Percentiles rank a stretch among this genome's conserved stretches.
Evolutionary conservation across 2,888 invertebrate species (phyloP).

Genomic region (Capitulum mitella): DNA sequence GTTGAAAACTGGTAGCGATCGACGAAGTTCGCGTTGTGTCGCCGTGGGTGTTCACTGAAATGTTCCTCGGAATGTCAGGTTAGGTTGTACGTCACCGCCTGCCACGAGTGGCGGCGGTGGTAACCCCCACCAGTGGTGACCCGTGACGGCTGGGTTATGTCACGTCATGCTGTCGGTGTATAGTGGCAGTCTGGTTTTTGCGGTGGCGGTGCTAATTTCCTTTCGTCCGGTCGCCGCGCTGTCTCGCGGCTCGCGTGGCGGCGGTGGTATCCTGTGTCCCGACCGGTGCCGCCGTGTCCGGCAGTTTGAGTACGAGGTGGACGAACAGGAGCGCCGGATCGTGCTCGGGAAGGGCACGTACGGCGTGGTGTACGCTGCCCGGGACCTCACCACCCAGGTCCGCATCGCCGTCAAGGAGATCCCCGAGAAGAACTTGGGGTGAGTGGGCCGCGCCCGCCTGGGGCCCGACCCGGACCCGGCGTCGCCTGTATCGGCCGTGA

Average conservation of each 20-base stretch:
- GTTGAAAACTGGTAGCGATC: too few relatives aligned
- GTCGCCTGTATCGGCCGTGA: too few relatives aligned
- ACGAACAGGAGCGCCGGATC: conserved; percentile 77
- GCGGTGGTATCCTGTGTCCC: neutral
- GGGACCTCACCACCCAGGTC: conserved; percentile 86
- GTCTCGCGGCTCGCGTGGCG: neutral
- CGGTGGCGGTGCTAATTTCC: neutral
- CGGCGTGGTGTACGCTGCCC: conserved; percentile 87
- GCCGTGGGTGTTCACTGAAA: too few relatives aligned
- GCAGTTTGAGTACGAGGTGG: conserved; percentile 83
- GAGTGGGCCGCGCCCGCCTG: conserved; percentile 34
- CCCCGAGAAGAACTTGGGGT: conserved; percentile 86
- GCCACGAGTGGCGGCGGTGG: too few relatives aligned
- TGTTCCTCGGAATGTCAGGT: too few relatives aligned
- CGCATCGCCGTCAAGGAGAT: conserved; percentile 97
- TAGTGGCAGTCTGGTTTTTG: neutral
- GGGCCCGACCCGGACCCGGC: neutral
- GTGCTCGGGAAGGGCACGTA: conserved; percentile 92
- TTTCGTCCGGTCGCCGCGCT: neutral
- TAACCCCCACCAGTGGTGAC: too few relatives aligned
- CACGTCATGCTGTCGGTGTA: neutral
- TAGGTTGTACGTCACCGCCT: too few relatives aligned
- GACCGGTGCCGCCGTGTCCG: too few relatives aligned
- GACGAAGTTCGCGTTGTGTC: too few relatives aligned
- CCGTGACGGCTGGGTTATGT: too few relatives aligned